Evolutionary conservation across 2,113 vertebrate genomes (phyloP), one percentile per base, ranked within the genome.

Genomic region (Himantopus leucocephalus): DNA sequence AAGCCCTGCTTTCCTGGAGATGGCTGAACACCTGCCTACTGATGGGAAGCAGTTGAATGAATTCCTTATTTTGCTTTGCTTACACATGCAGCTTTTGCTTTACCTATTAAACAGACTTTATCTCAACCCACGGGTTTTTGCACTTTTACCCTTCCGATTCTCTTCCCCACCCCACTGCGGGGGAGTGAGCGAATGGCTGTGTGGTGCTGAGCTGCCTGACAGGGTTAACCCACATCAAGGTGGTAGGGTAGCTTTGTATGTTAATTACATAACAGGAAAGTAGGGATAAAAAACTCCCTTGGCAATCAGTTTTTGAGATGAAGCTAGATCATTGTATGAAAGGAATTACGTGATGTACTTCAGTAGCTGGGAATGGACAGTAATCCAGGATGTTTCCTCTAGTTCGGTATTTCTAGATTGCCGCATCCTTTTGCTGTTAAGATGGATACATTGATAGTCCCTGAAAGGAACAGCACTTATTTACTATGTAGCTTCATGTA

Each of bases 181-280:
- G 27, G 34, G 8, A 75, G 23, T 32, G 34, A 50, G 63, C 1
- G 13, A 85, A 53, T 2, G 1, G 19, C n/a, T 93, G 23, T 0
- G 0, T 74, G 41, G 60, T 9, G 64, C 59, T 56, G 50, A 73
- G 30, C 64, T 90, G 52, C 47, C 22, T 37, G 27, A 37, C 11
- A 4, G 29, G 12, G 14, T 60, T 56, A 68, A 67, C 26, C 32
- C n/a, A 63, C 32, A 85, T 24, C 41, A 82, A 63, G 58, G 48
- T 48, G 52, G 16, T 58, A 30, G 53, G 16, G 39, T 26, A 84
- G 37, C 37, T 95, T 70, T 71, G 3, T 59, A 17, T 72, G 16
- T 81, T 76, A 53, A 8, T 79, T 43, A 63, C 39, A 8, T 72
- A 68, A 43, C 30, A 84, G 72, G 55, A 55, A 95, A 70, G 59